Conservation (phyloP, 2,113 vertebrate species). For the Mystacornis crossleyi region DNA sequence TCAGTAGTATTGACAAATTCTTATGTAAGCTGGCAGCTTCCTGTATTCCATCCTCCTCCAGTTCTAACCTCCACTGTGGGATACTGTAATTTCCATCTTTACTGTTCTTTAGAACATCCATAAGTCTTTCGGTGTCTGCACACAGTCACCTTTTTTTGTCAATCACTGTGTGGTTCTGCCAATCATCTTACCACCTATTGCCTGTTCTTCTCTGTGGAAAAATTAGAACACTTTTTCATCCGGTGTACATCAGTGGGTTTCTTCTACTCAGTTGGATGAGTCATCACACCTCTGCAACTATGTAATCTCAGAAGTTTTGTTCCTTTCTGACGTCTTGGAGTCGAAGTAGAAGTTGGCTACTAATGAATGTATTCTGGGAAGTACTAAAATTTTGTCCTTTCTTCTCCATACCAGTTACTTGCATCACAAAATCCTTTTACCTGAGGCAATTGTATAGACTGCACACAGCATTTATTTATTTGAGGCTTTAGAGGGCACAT, state of each 20-base stretch:
- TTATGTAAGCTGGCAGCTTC: not conserved
- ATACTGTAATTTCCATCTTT: not conserved
- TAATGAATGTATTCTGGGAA: not conserved
- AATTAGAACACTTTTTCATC: not conserved
- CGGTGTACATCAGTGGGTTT: not conserved
- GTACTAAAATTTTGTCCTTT: not conserved
- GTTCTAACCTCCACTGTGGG: not conserved
- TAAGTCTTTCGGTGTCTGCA: not conserved
- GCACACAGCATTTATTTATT: not conserved
- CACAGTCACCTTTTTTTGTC: not conserved
- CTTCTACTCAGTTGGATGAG: not conserved
- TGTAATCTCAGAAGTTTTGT: not conserved
- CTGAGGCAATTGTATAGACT: not conserved
- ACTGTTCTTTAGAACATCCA: not conserved
- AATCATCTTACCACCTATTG: not conserved
- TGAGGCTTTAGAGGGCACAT: not conserved
- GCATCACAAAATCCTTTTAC: not conserved
- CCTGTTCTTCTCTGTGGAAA: not conserved
- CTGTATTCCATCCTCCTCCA: not conserved
- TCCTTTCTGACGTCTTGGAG: not conserved
- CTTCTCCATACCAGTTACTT: not conserved
- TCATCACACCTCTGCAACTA: not conserved
- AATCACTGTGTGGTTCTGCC: not conserved
- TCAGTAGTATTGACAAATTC: not conserved
- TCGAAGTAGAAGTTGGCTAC: not conserved